Evolutionary conservation across 2,113 vertebrate genomes (phyloP).

Genomic region (Cichladusa arquata): DNA sequence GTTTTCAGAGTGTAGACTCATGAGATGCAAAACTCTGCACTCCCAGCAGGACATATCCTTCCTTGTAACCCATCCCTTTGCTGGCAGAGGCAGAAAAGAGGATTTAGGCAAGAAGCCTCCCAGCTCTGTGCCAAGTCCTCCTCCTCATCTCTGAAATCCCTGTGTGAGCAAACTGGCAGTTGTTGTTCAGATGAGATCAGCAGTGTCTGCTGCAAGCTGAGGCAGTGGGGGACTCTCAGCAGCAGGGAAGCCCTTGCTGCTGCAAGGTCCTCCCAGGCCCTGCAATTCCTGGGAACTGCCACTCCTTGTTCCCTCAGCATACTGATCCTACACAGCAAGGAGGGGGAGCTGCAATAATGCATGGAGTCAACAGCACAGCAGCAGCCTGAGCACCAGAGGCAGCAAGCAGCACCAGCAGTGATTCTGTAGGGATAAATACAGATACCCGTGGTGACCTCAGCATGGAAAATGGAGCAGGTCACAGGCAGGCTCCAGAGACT

Average conservation of each 20-base stretch:
- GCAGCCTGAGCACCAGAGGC: background rate
- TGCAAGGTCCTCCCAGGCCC: fast-evolving
- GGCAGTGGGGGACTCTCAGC: fast-evolving
- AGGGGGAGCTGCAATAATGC: background rate
- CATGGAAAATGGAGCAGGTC: fast-evolving
- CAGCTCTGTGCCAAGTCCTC: background rate
- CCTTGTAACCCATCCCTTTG: background rate
- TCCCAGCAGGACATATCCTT: background rate
- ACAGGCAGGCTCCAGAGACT: background rate
- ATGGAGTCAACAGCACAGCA: background rate
- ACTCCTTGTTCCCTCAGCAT: background rate
- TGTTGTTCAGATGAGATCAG: background rate
- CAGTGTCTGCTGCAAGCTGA: fast-evolving
- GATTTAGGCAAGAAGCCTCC: background rate
- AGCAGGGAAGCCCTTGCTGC: background rate
- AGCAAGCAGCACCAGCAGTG: fast-evolving
- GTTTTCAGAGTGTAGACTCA: background rate
- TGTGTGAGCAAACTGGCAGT: background rate
- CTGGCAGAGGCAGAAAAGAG: background rate
- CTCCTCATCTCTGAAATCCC: background rate
- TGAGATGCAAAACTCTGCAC: background rate
- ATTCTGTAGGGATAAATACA: background rate
- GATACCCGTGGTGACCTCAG: fast-evolving
- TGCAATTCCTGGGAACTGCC: background rate
- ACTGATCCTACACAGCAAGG: background rate